phyloP scores from a whole-genome alignment of 2,888 invertebrate genomes.

The Sphecodes monilicornis region DNA sequence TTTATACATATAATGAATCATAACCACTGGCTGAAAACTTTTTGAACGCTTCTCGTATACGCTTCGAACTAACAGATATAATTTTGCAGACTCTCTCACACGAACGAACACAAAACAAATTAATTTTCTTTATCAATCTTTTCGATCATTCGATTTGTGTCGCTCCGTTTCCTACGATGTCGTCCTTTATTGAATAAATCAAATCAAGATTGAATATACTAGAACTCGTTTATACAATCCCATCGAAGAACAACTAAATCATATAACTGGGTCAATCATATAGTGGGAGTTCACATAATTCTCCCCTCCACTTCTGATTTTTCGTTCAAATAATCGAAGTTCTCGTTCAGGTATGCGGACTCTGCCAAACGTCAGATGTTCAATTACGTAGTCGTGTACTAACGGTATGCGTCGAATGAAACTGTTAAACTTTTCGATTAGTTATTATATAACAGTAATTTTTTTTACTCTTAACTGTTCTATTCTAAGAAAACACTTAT shows the following conservation, averaged over 20 bases:
- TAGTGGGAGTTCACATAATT: not conserved
- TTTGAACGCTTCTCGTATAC: not conserved
- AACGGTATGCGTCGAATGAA: no score
- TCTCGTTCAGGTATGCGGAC: not conserved
- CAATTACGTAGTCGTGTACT: not conserved
- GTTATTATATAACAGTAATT: no score
- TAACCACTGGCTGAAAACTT: not conserved
- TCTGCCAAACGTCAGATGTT: not conserved
- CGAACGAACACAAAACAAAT: not conserved
- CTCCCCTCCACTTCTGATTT: not conserved
- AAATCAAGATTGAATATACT: not conserved
- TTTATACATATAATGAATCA: not conserved
- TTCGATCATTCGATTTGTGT: not conserved
- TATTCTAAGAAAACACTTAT: no score
- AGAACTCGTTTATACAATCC: not conserved
- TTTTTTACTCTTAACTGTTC: no score
- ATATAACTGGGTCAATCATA: not conserved
- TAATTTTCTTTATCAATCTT: not conserved
- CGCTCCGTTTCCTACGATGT: not conserved
- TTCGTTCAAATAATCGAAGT: not conserved
- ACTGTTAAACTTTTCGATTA: no score
- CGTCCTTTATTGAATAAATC: not conserved
- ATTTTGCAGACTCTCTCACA: not conserved
- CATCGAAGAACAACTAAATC: not conserved
- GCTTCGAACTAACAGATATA: not conserved